These are phyloP conservation scores for Apotomis betuletana DNA, from an alignment of 2,888 invertebrate species.

Conservation along the genomic window DNA sequence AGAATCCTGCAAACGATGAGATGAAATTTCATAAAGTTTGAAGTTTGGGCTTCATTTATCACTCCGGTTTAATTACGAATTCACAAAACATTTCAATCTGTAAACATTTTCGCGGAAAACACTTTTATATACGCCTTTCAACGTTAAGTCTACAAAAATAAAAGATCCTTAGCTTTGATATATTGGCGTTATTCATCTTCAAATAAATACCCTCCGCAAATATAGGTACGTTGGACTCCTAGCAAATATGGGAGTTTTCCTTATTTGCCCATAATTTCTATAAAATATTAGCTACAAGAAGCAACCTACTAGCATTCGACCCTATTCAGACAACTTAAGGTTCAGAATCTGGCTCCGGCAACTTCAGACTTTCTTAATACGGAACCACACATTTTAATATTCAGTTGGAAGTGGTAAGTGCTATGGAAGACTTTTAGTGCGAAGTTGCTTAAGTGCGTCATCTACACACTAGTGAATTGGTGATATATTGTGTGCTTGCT, in stretches of 20 bases:
- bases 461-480: neutral
- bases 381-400: constrained; percentile 1
- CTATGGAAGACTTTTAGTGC: neutral
- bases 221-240: constrained; percentile 3
- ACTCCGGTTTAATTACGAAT: neutral
- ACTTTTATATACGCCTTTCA: neutral
- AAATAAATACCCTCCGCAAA: constrained; percentile 20
- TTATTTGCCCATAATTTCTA: constrained; percentile 17
- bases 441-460: neutral
- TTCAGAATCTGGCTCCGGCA: neutral
- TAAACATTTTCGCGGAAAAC: neutral
- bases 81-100: neutral
- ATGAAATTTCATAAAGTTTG: neutral
- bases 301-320: neutral
- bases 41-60: neutral
- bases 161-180: constrained; percentile 23
- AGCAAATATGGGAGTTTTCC: constrained; percentile 25
- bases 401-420: constrained; percentile 1
- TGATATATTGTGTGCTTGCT: neutral
- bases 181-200: constrained; percentile 17
- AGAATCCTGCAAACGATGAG: neutral
- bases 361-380: neutral
- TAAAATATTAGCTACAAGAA: constrained; percentile 7
- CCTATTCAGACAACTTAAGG: neutral
- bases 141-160: neutral